Conservation (phyloP, 1,140 invertebrate genomes). For the Eriosoma lanigerum region DNA sequence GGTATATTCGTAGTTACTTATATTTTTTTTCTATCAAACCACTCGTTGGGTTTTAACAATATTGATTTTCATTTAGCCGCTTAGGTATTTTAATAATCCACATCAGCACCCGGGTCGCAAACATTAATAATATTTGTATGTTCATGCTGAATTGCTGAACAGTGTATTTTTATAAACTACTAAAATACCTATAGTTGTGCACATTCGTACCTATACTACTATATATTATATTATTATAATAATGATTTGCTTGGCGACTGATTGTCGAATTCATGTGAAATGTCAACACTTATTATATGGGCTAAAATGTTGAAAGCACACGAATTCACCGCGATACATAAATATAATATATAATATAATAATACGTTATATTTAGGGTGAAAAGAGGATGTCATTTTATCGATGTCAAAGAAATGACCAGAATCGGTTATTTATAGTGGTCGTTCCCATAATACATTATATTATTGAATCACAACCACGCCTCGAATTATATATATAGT, state of each 20-base stretch:
- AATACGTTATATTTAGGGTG: neutral
- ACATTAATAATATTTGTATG: too few species aligned
- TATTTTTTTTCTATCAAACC: too few species aligned
- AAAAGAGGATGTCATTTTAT: neutral
- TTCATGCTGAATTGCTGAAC: too few species aligned
- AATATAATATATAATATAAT: neutral
- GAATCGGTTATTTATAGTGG: neutral
- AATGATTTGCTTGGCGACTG: neutral
- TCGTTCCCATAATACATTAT: neutral
- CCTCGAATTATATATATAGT: neutral
- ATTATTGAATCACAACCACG: neutral
- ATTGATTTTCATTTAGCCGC: too few species aligned
- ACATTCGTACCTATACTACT: too few species aligned
- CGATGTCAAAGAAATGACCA: neutral
- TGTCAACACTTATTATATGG: neutral
- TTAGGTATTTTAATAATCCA: too few species aligned
- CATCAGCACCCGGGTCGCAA: too few species aligned
- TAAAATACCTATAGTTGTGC: too few species aligned
- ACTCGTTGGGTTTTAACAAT: too few species aligned
- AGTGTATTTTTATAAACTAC: too few species aligned
- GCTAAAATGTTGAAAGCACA: neutral
- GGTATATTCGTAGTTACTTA: too few species aligned
- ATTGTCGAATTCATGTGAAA: neutral
- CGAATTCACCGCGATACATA: neutral
- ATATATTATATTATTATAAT: too few species aligned